Evolutionary conservation across 2,888 invertebrate species (phyloP), one percentile per base, ranked within the genome.

Genomic region (Alitta virens): DNA sequence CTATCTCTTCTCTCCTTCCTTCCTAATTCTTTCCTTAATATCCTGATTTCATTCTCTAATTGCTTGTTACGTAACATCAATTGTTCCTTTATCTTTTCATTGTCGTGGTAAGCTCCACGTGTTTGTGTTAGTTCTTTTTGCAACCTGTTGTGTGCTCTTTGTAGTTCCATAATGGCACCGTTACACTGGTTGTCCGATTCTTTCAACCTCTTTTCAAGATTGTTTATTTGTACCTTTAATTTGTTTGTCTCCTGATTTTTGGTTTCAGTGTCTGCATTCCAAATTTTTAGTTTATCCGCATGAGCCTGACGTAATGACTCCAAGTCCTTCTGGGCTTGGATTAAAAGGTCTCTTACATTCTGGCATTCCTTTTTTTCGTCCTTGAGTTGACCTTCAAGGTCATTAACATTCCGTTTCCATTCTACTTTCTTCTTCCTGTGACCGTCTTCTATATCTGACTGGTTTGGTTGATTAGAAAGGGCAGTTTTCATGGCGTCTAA

Each of bases 271-370:
- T 56, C 59, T 12, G 50, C n/a, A 12, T 2, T 40, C 52, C 71
- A 68, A 50, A 65, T 67, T 5, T 56, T 55, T 42, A 75, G 63
- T 63, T 77, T 75, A 38, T 74, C 74, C 23, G 66, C 65, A 62
- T 77, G 75, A 40, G 68, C 68, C 12, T 66, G 69, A 49, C 75
- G 56, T 58, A 80, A 67, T 51, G 73, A 71, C 64, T 78, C 78
- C 38, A 79, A 73, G 64, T 80, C 79, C 33, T 71, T 72, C 59
- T 78, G 77, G 26, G 77, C 76, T 56, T 72, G 73, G 23, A 77
- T 77, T 23, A 79, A 66, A 56, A 77, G 63, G 54, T 79, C 79
- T 52, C 77, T 63, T 23, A 78, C 65, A 59, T 75, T 72, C 54
- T 75, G 75, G 52, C 74, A 73, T 62, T 79, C 78, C 5, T 62